These are phyloP conservation scores for Philereme vetulata DNA, from an alignment of 2,888 invertebrate genomes.

Conservation along the genomic window DNA sequence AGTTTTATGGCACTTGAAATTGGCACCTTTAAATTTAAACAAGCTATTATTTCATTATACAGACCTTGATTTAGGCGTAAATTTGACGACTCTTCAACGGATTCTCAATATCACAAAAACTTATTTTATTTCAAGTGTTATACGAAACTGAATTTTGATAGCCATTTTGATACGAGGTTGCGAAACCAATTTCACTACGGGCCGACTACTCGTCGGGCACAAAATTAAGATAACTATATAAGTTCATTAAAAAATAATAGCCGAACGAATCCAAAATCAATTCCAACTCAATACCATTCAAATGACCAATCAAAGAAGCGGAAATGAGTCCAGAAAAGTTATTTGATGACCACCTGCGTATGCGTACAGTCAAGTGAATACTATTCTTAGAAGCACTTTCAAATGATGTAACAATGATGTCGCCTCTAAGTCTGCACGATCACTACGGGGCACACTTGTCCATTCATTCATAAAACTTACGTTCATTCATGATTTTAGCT, in stretches of 20 bases:
- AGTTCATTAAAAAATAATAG: neutral
- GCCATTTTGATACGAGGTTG: no score
- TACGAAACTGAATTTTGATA: no score
- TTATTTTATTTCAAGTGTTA: no score
- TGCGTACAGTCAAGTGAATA: conserved; percentile 46
- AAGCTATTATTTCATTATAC: no score
- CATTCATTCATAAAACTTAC: conserved; percentile 57
- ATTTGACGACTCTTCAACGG: no score
- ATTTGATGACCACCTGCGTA: conserved; percentile 73
- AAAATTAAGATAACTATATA: no score
- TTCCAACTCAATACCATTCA: conserved; percentile 17
- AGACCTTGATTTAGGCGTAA: no score
- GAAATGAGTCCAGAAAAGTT: conserved; percentile 71
- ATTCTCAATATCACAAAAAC: no score
- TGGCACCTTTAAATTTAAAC: no score
- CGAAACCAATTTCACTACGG: no score
- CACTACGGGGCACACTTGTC: conserved; percentile 54
- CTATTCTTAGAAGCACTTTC: conserved; percentile 57
- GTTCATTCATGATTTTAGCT: conserved; percentile 66
- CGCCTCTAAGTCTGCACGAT: conserved; percentile 59
- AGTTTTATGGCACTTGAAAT: no score
- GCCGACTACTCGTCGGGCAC: no score
- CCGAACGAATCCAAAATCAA: conserved; percentile 4
- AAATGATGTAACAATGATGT: conserved; percentile 59
- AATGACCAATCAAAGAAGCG: conserved; percentile 47